These are phyloP conservation scores for Hyperoplus lanceolatus DNA, from an alignment of 2,797 vertebrate genomes.

Conservation along the genomic window DNA sequence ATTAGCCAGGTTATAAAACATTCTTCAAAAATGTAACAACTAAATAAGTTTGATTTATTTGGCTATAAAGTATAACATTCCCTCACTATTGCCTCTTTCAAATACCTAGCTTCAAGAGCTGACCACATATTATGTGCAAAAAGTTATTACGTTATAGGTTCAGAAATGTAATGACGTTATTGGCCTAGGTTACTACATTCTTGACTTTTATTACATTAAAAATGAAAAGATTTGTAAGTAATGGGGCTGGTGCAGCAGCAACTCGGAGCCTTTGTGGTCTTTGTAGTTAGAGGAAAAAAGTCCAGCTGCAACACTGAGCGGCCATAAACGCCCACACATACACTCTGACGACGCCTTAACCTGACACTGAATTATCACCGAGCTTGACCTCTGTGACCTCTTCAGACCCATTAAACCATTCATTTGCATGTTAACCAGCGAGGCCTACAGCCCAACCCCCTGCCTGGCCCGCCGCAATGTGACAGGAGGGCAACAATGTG, in stretches of 20 bases:
- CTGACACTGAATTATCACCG: conserved; percentile 79
- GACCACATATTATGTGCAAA: too few relatives aligned
- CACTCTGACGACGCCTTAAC: conserved; percentile 48
- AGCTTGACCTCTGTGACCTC: conserved; percentile 74
- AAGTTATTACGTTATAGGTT: too few relatives aligned
- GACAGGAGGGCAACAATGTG: conserved; percentile 66
- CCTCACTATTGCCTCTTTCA: too few relatives aligned
- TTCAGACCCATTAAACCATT: conserved; percentile 74
- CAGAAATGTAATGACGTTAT: too few relatives aligned
- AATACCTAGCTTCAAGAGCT: too few relatives aligned
- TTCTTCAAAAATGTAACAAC: too few relatives aligned
- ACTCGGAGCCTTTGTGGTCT: conserved; percentile 10
- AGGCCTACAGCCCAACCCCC: conserved; percentile 39
- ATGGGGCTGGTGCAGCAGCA: not conserved
- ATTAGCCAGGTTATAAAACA: too few relatives aligned
- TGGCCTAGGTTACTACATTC: too few relatives aligned
- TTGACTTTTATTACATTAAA: too few relatives aligned
- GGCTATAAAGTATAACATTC: too few relatives aligned
- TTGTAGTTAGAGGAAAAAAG: conserved; percentile 38
- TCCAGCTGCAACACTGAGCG: conserved; percentile 64
- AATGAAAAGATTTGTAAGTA: too few relatives aligned
- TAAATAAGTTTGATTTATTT: too few relatives aligned
- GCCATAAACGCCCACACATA: conserved; percentile 53
- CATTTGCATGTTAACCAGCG: conserved; percentile 84
- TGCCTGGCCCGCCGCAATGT: conserved; percentile 37